Base-by-base conservation (phyloP, 2,888 invertebrate genomes). In the Aproaerema taeniolella region DNA sequence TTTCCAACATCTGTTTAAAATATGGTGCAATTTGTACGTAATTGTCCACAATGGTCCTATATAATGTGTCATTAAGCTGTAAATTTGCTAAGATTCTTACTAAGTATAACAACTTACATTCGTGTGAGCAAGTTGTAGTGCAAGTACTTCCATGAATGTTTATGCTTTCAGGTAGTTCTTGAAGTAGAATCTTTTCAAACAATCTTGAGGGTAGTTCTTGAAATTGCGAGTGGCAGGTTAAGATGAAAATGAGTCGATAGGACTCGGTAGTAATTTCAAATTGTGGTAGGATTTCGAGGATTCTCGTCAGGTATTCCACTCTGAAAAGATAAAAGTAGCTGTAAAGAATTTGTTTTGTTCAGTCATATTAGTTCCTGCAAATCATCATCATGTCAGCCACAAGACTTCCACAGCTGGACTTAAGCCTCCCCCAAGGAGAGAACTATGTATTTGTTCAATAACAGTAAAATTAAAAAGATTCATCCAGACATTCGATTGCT, bases 181-280 rank as follows among this genome's bases (percentile, higher is more conserved):
- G 8, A 58, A n/a, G 40, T 28, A 76, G 25, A 10, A 67, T 33
- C 49, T 58, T 67, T 7, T 45, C 32, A 1, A 66, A 1, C 3
- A 65, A 50, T 13, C 54, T 53, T 30, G 59, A 51, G 0, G 58
- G 42, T n/a, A 38, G 11, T 2, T 67, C 13, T 46, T 41, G 46
- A 79, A 81, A 14, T 66, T 45, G 1, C 43, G n/a, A 41, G 43
- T 80, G 77, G 41, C 82, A 82, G 0, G 81, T 78, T 1, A 81
- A 31, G 2, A 67, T 53, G 55, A 69, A 83, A 2, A 75, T 55
- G 0, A 85, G 58, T 1, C 63, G 65, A 2, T 55, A 40, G 9
- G 67, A 49, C 0, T 52, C 41, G 13, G 45, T 31, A 1, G 55
- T 55, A 0, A 59, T 28, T 1, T 62, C 49, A 0, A 55, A 25